Conservation (phyloP, 2,797 vertebrate species). For the Otolemur crassicaudatus region DNA sequence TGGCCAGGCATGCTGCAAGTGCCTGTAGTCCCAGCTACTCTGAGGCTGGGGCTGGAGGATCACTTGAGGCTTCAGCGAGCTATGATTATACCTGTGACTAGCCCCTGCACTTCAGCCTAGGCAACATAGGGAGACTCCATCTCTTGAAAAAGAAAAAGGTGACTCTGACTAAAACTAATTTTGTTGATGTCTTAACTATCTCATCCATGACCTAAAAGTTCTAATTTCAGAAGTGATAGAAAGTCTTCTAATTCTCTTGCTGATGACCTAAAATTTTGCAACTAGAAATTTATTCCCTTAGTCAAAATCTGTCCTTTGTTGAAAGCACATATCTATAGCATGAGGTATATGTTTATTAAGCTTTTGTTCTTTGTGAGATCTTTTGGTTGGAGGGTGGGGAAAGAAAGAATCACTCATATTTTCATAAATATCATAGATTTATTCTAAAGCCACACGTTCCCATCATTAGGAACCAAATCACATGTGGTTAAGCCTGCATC, state of each 20-base stretch:
- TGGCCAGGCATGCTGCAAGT: background rate
- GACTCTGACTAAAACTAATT: background rate
- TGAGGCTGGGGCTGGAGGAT: background rate
- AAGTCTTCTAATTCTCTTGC: background rate
- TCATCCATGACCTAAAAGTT: background rate
- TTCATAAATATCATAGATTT: background rate
- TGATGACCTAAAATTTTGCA: slow-evolving; percentile 1
- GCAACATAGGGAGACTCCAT: background rate
- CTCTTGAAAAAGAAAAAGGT: background rate
- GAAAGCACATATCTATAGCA: background rate
- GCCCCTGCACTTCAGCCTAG: background rate
- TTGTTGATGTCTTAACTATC: background rate
- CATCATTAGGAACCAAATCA: background rate
- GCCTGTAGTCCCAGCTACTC: background rate
- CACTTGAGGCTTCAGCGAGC: background rate
- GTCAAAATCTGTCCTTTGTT: background rate
- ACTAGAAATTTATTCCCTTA: slow-evolving; percentile 2
- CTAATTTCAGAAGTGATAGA: background rate
- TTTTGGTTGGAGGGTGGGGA: background rate
- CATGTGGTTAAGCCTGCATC: background rate
- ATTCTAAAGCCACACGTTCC: background rate
- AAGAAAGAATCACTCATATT: background rate
- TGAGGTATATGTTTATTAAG: background rate
- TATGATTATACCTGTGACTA: background rate
- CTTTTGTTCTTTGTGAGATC: slow-evolving; percentile 8